These are phyloP conservation scores for Tenrec ecaudatus DNA, from an alignment of 2,113 vertebrate genomes.

Conservation along the genomic window DNA sequence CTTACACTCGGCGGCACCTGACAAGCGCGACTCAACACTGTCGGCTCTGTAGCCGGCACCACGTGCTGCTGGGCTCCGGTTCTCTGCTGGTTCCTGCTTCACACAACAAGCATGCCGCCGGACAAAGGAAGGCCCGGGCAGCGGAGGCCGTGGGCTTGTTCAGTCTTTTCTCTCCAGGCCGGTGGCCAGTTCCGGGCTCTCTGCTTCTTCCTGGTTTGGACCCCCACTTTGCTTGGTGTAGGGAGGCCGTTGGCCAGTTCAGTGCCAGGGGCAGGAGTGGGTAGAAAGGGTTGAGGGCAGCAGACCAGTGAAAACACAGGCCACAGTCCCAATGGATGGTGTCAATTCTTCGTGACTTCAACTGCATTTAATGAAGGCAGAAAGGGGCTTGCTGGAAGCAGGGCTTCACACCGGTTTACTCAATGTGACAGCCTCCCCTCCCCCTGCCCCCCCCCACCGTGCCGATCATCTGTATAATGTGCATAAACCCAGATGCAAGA, in stretches of 20 bases:
- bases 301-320: not conserved
- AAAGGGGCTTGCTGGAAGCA: not conserved
- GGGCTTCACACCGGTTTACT: not conserved
- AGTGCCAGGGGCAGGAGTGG: not conserved
- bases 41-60: no score
- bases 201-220: slow-evolving; percentile 17
- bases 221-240: not conserved
- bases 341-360: slow-evolving; percentile 25
- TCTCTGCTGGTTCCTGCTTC: not conserved
- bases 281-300: not conserved
- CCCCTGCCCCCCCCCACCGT: no score
- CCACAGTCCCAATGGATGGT: not conserved
- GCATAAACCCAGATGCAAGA: not conserved
- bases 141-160: not conserved
- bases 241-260: not conserved
- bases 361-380: slow-evolving; percentile 59
- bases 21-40: no score
- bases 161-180: not conserved
- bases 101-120: not conserved
- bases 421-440: not conserved
- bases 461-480: no score
- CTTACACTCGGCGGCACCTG: no score
- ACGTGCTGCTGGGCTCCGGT: not conserved
- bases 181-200: not conserved
- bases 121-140: not conserved